phyloP scores from a whole-genome alignment of 2,113 vertebrate species.

The Butastur rufipennis region DNA sequence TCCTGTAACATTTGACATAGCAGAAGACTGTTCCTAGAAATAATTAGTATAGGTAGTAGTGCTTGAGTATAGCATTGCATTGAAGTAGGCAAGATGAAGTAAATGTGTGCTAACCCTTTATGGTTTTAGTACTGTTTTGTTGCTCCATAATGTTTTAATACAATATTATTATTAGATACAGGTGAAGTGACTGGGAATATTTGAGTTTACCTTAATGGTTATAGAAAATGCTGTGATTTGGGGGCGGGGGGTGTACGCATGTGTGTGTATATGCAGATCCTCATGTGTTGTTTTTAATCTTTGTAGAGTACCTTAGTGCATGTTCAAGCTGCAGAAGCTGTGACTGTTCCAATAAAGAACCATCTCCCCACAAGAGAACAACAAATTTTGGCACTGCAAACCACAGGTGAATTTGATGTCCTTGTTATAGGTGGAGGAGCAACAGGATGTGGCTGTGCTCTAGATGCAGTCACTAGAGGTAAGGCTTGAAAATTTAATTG shows the following conservation, averaged over 20 bases:
- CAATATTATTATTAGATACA: fast-evolving
- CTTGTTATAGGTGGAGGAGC: conserved; percentile 93
- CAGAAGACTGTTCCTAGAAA: background rate
- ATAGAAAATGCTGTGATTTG: background rate
- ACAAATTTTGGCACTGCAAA: conserved; percentile 76
- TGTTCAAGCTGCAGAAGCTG: conserved; percentile 79
- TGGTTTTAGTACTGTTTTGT: background rate
- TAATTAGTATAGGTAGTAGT: background rate
- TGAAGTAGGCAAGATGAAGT: background rate
- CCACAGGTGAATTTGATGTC: conserved; percentile 84
- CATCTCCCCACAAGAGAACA: conserved; percentile 81
- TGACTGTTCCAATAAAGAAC: conserved; percentile 48
- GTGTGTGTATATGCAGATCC: too few species aligned
- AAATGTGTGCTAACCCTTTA: background rate
- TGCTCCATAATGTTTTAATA: background rate
- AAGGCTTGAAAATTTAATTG: background rate
- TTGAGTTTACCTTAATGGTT: background rate
- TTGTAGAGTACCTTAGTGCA: conserved; percentile 75
- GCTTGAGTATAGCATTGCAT: background rate
- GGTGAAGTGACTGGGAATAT: background rate
- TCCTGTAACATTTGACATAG: background rate
- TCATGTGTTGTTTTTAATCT: background rate
- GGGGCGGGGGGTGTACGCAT: fast-evolving
- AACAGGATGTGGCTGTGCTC: conserved; percentile 92
- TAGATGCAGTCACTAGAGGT: conserved; percentile 94